Percentiles rank a stretch among this genome's conserved stretches.
These are phyloP conservation scores for Drusus annulatus DNA, from an alignment of 1,140 invertebrate genomes.

Conservation along the genomic window DNA sequence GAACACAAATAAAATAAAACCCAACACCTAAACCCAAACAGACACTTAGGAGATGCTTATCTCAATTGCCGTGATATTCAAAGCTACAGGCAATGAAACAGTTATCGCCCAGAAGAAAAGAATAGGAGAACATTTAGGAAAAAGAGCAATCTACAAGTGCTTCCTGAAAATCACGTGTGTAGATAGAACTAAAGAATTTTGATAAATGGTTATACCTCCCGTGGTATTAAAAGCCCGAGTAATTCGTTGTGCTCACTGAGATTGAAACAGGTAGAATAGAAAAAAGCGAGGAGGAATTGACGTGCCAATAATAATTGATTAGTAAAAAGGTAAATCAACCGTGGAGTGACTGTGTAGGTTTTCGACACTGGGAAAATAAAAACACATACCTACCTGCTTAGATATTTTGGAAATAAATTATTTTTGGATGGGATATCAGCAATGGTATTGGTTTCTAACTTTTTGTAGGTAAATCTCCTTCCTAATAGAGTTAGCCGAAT, in stretches of 20 bases:
- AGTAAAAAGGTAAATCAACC: constrained; percentile 43
- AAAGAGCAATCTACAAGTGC: not conserved
- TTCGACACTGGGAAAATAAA: constrained; percentile 1
- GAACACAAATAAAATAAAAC: constrained; percentile 5
- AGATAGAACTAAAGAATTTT: too few species aligned
- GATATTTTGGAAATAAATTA: too few species aligned
- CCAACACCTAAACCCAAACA: constrained; percentile 47
- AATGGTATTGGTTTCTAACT: too few species aligned
- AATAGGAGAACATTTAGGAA: not conserved
- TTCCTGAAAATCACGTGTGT: too few species aligned
- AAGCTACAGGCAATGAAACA: not conserved
- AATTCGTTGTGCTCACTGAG: not conserved
- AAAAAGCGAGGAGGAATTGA: constrained; percentile 47
- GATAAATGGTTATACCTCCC: too few species aligned
- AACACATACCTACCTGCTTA: too few species aligned
- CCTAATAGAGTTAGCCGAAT: too few species aligned
- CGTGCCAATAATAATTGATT: constrained; percentile 53
- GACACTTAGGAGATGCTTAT: constrained; percentile 50
- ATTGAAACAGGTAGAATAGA: constrained; percentile 44
- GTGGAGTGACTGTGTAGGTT: not conserved
- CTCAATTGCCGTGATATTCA: constrained; percentile 48
- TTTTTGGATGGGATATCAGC: too few species aligned
- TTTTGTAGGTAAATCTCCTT: too few species aligned
- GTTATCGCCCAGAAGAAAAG: not conserved
- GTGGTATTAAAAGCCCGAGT: too few species aligned